Evolutionary conservation across 2,797 vertebrate genomes (phyloP).

Genomic region (Apogon hyalosoma): DNA sequence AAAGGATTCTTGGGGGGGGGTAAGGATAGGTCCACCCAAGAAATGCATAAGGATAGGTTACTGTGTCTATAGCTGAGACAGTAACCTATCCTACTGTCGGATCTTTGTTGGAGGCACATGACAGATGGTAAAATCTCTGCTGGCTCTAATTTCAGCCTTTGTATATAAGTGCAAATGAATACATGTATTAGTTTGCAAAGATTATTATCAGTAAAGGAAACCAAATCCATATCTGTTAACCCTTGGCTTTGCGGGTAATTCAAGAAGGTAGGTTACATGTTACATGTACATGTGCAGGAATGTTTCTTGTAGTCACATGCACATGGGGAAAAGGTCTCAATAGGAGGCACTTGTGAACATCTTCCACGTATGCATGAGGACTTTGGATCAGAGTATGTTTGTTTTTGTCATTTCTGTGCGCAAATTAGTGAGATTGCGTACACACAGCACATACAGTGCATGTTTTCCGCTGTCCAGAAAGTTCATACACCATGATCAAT

Average conservation of each 20-base stretch:
- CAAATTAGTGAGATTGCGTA: conserved; percentile 24
- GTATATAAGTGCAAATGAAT: not conserved
- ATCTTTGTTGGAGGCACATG: conserved; percentile 2
- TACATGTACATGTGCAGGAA: not conserved
- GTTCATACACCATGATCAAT: conserved; percentile 43
- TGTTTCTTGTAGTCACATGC: conserved; percentile 24
- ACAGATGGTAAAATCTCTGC: not conserved
- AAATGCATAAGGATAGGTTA: conserved; percentile 40
- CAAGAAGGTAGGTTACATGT: not conserved
- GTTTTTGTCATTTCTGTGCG: conserved; percentile 33
- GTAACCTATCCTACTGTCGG: not conserved
- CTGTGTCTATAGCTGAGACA: not conserved
- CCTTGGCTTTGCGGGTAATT: not conserved
- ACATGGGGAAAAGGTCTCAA: conserved; percentile 9
- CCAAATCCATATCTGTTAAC: conserved; percentile 9
- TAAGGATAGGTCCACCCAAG: conserved; percentile 8
- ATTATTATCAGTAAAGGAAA: not conserved
- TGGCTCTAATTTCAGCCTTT: conserved; percentile 18
- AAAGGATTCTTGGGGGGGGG: conserved; percentile 3
- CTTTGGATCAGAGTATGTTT: conserved; percentile 33
- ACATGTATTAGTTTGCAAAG: conserved; percentile 9
- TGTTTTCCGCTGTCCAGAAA: conserved; percentile 30
- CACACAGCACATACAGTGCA: conserved; percentile 1
- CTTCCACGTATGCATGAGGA: conserved; percentile 7
- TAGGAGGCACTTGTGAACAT: conserved; percentile 39